Conservation (phyloP, 2,113 vertebrate species). For the Ramphastos sulfuratus region DNA sequence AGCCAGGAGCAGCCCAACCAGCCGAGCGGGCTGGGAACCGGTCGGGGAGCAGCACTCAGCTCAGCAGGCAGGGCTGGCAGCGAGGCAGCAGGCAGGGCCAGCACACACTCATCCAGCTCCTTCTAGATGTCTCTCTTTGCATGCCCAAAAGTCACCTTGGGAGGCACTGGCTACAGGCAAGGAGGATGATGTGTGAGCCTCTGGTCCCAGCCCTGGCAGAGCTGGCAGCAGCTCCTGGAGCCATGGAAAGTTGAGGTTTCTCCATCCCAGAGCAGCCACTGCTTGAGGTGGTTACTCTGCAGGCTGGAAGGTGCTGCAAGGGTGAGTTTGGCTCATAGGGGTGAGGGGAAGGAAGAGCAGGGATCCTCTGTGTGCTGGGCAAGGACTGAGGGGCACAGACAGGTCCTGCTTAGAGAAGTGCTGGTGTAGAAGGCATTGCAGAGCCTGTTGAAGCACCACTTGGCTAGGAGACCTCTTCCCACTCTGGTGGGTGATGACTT, state of each 20-base stretch:
- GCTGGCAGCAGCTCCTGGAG: background rate
- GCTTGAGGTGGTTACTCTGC: background rate
- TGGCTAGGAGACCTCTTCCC: background rate
- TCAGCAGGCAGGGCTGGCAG: background rate
- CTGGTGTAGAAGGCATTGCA: background rate
- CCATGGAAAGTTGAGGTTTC: fast-evolving
- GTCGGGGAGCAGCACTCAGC: conserved; percentile 8
- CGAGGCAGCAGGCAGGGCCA: background rate
- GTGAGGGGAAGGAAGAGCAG: background rate
- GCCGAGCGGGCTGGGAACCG: conserved; percentile 31
- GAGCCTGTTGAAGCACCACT: background rate
- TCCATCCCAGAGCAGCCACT: background rate
- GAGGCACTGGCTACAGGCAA: background rate
- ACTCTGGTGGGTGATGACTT: background rate
- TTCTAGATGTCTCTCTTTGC: background rate
- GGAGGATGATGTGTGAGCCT: background rate
- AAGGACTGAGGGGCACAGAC: background rate
- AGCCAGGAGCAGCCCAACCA: background rate
- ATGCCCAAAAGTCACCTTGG: background rate
- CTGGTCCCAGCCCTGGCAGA: background rate
- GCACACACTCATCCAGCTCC: background rate
- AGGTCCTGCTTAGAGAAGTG: background rate
- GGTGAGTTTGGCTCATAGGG: background rate
- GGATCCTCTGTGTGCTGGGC: background rate
- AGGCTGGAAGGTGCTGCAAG: background rate